Base-by-base conservation (phyloP, 2,797 vertebrate genomes). In the Podarcis lilfordi region DNA sequence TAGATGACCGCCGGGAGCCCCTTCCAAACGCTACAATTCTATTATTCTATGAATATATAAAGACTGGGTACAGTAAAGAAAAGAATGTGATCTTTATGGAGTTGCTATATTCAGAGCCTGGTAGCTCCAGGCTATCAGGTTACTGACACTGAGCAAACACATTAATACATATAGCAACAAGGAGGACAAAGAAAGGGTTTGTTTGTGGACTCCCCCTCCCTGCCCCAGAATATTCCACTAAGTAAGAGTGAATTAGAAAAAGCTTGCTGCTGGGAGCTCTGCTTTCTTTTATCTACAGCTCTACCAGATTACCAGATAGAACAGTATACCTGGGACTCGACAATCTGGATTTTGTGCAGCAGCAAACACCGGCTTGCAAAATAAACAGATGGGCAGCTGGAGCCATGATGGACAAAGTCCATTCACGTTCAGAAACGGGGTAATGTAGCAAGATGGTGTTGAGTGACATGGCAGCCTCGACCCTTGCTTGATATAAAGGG, bases 51-150 rank as follows among this genome's bases (percentile, higher is more conserved):
- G 50, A 55, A 55, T 55, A 55, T 72, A 83, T 59, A 82, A 88
- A 89, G 32, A n/a, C 4, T 85, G 81, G 69, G 71, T 89, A 66
- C 15, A 11, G 55, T 29, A 27, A 43, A 84, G 90, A 85, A 86
- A 64, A 50, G 35, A 74, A 82, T 68, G 85, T 0, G 21, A 91
- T 79, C 19, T 90, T 72, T 84, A 88, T 90, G 92, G 89, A 92
- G 88, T 37, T 85, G 61, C 69, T 95, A 82, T 86, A 86, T 15
- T 81, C 92, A 94, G 71, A 71, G 89, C 91, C 32, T 7, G 35
- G 78, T 82, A 89, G 79, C 80, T 92, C 84, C 86, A 88, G 90
- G 92, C 86, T 92, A 94, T 86, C 94, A 93, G 59, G 94, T 96
- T 94, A 93, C 84, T 66, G 8, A 93, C 90, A 86, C 66, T 89